phyloP scores from a whole-genome alignment of 1,140 invertebrate genomes.

The Hyphantria cunea region DNA sequence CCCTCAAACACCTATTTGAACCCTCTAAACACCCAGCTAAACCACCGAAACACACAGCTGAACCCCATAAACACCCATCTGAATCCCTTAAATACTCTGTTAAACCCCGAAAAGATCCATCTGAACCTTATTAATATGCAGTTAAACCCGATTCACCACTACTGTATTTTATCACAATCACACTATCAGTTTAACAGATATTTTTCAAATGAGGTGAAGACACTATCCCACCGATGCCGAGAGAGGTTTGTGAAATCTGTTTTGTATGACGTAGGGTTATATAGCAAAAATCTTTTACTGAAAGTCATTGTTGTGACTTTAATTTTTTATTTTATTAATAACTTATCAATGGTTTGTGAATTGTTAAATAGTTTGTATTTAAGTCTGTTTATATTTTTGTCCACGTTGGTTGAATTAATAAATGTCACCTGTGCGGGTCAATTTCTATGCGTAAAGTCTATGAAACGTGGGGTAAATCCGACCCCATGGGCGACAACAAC shows the following conservation, averaged over 20 bases:
- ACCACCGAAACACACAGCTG: constrained; percentile 19
- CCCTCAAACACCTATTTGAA: no score
- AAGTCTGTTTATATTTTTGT: not conserved
- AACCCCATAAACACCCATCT: no score
- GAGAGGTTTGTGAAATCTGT: constrained; percentile 2
- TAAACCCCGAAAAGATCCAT: no score
- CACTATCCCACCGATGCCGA: constrained; percentile 1
- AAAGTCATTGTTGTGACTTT: not conserved
- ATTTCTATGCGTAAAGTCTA: not conserved
- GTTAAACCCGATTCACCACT: no score
- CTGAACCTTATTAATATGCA: no score
- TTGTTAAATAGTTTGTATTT: not conserved
- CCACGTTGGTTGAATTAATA: not conserved
- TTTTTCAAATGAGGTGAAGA: not conserved
- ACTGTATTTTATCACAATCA: constrained; percentile 3
- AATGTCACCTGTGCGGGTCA: not conserved
- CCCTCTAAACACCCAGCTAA: no score
- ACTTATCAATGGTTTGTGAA: not conserved
- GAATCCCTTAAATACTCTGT: no score
- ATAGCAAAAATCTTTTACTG: not conserved
- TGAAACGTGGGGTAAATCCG: not conserved
- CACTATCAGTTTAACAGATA: not conserved
- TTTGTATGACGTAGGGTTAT: not conserved
- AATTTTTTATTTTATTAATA: not conserved
- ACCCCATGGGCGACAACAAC: not conserved